Percentiles rank a stretch among this genome's conserved stretches.
Evolutionary conservation across 2,888 invertebrate species (phyloP).

Genomic region (Philaethria dido): DNA sequence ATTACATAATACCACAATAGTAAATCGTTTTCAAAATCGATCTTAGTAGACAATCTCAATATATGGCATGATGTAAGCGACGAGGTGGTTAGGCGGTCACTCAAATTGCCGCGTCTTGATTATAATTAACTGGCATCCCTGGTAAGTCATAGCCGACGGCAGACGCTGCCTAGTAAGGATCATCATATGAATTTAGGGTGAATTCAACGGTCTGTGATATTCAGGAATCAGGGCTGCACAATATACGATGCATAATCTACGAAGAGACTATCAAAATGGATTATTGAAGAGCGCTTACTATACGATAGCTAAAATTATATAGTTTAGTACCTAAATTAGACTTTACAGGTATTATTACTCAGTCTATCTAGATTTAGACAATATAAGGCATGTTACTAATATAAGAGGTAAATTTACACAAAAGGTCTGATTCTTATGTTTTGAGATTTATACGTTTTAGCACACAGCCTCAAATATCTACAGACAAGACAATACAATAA

Average conservation of each 20-base stretch:
- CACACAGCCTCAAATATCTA: no score
- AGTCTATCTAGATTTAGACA: background rate
- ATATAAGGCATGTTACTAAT: background rate
- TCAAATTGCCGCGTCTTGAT: slow-evolving; percentile 69
- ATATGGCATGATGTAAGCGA: slow-evolving; percentile 25
- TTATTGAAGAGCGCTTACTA: background rate
- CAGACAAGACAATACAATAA: background rate
- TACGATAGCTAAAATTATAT: background rate
- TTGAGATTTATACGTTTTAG: no score
- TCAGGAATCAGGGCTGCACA: slow-evolving; percentile 41
- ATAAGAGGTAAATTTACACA: no score
- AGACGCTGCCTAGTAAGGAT: slow-evolving; percentile 56
- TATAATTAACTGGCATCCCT: slow-evolving; percentile 63
- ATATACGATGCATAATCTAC: background rate
- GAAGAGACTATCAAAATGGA: background rate
- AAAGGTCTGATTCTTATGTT: no score
- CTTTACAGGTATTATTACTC: background rate
- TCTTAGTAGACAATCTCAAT: slow-evolving; percentile 24
- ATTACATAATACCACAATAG: background rate
- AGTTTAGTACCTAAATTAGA: background rate
- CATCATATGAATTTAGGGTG: slow-evolving; percentile 56
- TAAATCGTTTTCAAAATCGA: slow-evolving; percentile 22
- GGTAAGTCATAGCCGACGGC: slow-evolving; percentile 59
- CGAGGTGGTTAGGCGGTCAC: slow-evolving; percentile 48
- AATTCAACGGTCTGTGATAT: slow-evolving; percentile 44